These are phyloP conservation scores for Dinothrombium tinctorium DNA, from an alignment of 1,140 invertebrate species.

Conservation along the genomic window DNA sequence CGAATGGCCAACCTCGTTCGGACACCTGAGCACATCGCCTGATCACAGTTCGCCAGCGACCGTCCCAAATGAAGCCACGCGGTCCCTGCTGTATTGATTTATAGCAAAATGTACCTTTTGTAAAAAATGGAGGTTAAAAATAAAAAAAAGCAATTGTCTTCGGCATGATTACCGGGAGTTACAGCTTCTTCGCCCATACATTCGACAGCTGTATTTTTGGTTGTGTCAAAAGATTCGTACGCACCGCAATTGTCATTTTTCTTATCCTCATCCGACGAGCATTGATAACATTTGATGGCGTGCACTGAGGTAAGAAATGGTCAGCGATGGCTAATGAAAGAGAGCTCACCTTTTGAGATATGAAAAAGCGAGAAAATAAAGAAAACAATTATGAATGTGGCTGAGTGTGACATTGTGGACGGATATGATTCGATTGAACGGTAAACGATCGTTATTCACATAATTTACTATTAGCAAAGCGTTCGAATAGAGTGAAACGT, in stretches of 20 bases:
- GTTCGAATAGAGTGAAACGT: no score
- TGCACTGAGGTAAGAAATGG: conserved; percentile 24
- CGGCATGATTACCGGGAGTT: conserved; percentile 36
- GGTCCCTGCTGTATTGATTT: conserved; percentile 69
- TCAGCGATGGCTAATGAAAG: no score
- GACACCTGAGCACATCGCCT: conserved; percentile 65
- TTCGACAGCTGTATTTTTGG: conserved; percentile 54
- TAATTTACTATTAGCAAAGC: no score
- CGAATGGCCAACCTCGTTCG: conserved; percentile 23
- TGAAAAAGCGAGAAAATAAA: no score
- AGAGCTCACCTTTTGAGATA: no score
- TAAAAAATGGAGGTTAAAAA: neutral
- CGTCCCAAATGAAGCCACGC: conserved; percentile 76
- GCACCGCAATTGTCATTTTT: conserved; percentile 61
- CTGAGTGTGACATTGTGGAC: no score
- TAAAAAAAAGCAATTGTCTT: neutral
- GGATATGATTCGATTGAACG: no score
- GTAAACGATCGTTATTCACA: no score
- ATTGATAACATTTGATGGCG: conserved; percentile 60
- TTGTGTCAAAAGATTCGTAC: conserved; percentile 51
- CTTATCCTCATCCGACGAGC: conserved; percentile 49
- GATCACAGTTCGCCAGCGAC: conserved; percentile 72
- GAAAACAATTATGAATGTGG: no score
- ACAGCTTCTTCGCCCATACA: conserved; percentile 67
- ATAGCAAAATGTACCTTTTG: conserved; percentile 53